These are phyloP conservation scores for Cynopterus brachyotis DNA, from an alignment of 2,113 vertebrate species.

Conservation along the genomic window DNA sequence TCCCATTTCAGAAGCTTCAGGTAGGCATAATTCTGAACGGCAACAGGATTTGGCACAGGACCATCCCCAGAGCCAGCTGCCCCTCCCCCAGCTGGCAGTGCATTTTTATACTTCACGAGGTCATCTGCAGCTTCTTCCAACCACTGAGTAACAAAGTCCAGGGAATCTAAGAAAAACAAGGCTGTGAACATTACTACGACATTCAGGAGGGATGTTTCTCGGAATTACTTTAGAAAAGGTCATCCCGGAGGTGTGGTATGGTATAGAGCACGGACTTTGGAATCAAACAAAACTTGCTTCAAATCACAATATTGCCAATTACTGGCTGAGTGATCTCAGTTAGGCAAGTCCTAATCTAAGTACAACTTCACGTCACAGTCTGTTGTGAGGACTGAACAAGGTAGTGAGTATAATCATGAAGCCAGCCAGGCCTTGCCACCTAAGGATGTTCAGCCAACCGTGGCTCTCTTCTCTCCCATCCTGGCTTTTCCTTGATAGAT, in stretches of 20 bases:
- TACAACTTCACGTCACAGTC: not conserved
- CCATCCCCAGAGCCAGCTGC: slow-evolving; percentile 69
- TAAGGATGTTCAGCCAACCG: too few relatives aligned
- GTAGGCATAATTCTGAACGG: slow-evolving; percentile 93
- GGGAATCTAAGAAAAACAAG: slow-evolving; percentile 86
- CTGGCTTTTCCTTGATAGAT: not conserved
- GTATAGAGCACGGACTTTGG: not conserved
- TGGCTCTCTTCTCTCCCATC: not conserved
- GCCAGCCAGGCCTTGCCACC: not conserved
- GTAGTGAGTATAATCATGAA: rapidly evolving
- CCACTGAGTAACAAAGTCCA: slow-evolving; percentile 95
- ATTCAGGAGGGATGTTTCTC: not conserved
- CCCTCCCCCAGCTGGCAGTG: slow-evolving; percentile 34
- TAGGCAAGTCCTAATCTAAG: not conserved
- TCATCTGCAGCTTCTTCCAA: slow-evolving; percentile 89
- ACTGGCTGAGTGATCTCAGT: not conserved
- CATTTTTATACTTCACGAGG: slow-evolving; percentile 71
- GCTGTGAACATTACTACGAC: not conserved
- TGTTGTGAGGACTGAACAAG: not conserved
- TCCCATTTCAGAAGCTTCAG: slow-evolving; percentile 94
- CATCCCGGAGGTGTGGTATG: not conserved
- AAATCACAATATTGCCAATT: not conserved
- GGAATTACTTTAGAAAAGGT: not conserved
- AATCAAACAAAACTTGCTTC: not conserved
- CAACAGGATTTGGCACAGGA: slow-evolving; percentile 62